A percentile compares a stretch with the other conserved stretches of the same genome.
These are phyloP conservation scores for Brachylomia viminalis DNA, from an alignment of 2,888 invertebrate genomes.

Conservation along the genomic window DNA sequence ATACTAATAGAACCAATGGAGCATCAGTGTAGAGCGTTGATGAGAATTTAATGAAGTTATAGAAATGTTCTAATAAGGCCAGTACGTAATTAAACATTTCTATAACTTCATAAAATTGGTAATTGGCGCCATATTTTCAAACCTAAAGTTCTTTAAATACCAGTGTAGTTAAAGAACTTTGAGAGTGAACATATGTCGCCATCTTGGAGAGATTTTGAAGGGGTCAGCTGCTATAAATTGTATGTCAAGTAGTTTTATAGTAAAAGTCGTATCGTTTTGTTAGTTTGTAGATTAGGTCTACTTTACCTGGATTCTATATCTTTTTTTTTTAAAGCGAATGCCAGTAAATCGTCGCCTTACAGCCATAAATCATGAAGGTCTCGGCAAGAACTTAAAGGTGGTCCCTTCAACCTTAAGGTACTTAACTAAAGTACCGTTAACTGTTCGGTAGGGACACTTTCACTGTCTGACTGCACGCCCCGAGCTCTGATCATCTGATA, in stretches of 20 bases:
- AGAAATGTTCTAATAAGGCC: background rate
- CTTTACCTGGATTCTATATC: background rate
- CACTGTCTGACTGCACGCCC: slow-evolving; percentile 77
- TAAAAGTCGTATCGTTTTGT: background rate
- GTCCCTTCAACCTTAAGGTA: slow-evolving; percentile 53
- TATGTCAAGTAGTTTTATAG: background rate
- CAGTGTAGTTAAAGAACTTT: background rate
- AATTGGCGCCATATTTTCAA: background rate
- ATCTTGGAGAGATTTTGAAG: background rate
- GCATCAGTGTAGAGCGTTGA: background rate
- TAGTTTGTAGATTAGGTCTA: background rate
- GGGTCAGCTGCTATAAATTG: background rate
- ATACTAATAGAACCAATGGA: background rate
- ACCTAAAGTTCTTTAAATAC: background rate
- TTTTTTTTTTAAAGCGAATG: background rate
- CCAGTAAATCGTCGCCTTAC: background rate
- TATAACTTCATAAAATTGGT: background rate
- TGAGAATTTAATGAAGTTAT: background rate
- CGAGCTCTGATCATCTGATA: slow-evolving; percentile 77
- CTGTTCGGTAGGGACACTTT: slow-evolving; percentile 84
- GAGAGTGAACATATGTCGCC: background rate
- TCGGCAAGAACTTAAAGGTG: slow-evolving; percentile 34
- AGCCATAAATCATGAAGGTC: slow-evolving; percentile 19
- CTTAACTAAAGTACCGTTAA: slow-evolving; percentile 78
- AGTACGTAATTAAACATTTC: background rate